These are phyloP conservation scores for Virgularia gustaviana DNA, from an alignment of 92 coral and sea anemone species.

Conservation along the genomic window DNA sequence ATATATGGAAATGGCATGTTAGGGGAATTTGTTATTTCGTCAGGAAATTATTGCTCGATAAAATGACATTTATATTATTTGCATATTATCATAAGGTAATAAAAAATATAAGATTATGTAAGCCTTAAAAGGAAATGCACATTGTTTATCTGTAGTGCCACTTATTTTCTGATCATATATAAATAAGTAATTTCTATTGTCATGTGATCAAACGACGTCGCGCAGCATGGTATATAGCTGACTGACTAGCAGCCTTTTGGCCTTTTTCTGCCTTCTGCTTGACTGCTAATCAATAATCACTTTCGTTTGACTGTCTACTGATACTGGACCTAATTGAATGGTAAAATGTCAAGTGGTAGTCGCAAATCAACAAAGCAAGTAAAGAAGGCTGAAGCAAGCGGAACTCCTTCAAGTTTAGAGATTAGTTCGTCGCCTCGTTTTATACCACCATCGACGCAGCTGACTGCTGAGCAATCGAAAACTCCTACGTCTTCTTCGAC, in stretches of 20 bases:
- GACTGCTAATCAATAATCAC: too few relatives aligned
- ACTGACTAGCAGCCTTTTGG: too few relatives aligned
- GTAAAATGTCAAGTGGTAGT: background rate
- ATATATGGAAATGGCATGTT: background rate
- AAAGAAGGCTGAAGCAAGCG: slow-evolving; percentile 4
- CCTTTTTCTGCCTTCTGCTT: background rate
- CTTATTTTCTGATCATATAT: slow-evolving; percentile 3
- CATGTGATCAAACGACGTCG: background rate
- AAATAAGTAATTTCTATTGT: background rate
- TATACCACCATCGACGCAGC: too few relatives aligned
- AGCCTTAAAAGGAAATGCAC: too few relatives aligned
- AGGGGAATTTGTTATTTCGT: slow-evolving; percentile 1
- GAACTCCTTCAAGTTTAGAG: background rate
- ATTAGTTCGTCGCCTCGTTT: slow-evolving; percentile 1
- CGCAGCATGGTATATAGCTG: too few relatives aligned
- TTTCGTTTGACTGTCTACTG: too few relatives aligned
- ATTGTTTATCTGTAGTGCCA: too few relatives aligned
- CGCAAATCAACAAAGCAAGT: slow-evolving; percentile 1
- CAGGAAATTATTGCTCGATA: background rate
- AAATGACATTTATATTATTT: background rate
- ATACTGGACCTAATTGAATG: too few relatives aligned
- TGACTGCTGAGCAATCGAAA: too few relatives aligned
- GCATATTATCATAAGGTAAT: too few relatives aligned
- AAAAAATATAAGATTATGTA: too few relatives aligned
- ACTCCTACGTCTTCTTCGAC: too few relatives aligned